These are phyloP conservation scores for Mionectes macconnelli DNA, from an alignment of 2,113 vertebrate species.

Conservation along the genomic window DNA sequence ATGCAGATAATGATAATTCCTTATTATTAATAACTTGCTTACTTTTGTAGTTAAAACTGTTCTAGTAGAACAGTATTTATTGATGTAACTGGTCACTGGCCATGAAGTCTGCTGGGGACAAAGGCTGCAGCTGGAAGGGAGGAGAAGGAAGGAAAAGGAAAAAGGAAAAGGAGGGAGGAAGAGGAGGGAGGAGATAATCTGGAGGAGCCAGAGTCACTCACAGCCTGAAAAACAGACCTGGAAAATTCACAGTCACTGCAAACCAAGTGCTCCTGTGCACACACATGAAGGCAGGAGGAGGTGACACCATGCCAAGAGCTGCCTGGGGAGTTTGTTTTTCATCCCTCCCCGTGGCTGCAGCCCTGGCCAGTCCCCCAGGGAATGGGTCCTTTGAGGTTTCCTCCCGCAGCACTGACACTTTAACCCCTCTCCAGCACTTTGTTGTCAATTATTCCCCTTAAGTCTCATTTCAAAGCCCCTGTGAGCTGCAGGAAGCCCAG, in stretches of 20 bases:
- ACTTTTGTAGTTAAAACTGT: neutral
- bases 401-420: neutral
- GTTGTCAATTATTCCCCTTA: neutral
- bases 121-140: neutral
- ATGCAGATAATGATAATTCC: neutral
- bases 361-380: neutral
- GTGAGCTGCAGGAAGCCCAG: neutral
- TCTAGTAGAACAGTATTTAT: neutral
- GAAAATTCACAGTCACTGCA: neutral
- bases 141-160: neutral
- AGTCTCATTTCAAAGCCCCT: neutral
- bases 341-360: neutral
- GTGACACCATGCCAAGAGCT: neutral
- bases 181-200: neutral
- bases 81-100: neutral
- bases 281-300: neutral
- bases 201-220: neutral
- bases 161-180: neutral
- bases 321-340: neutral
- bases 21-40: neutral
- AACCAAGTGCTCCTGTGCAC: rapidly evolving
- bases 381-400: neutral
- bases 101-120: neutral
- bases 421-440: neutral
- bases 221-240: neutral